Evolutionary conservation across 2,888 invertebrate genomes (phyloP).

Genomic region (Scaptomyza caliginosa): DNA sequence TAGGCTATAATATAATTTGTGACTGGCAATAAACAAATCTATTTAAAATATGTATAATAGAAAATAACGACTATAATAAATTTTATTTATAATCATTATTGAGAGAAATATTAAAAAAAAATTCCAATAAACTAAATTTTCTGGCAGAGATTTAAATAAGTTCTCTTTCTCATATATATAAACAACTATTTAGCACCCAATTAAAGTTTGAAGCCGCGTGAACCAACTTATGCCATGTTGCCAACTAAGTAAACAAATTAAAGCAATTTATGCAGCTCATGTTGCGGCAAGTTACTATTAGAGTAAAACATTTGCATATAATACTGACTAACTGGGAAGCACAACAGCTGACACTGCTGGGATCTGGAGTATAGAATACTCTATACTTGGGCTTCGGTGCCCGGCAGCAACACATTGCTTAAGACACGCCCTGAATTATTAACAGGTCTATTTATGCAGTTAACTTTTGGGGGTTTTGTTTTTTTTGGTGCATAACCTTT

Average conservation of each 20-base stretch:
- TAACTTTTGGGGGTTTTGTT: conserved; percentile 29
- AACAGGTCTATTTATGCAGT: conserved; percentile 62
- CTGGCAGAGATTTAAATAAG: not conserved
- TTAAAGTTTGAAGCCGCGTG: not conserved
- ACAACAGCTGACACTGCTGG: conserved; percentile 53
- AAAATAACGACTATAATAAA: no score
- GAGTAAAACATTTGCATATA: conserved; percentile 69
- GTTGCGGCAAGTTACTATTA: conserved; percentile 48
- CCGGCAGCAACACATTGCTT: conserved; percentile 15
- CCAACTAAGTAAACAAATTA: conserved; percentile 11
- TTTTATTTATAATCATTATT: no score
- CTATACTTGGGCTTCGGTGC: not conserved
- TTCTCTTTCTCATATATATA: not conserved
- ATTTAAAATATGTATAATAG: not conserved
- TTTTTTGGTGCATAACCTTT: conserved; percentile 41
- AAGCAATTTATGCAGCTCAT: conserved; percentile 63
- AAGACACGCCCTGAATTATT: conserved; percentile 69
- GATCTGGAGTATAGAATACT: not conserved
- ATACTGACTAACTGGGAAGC: conserved; percentile 22
- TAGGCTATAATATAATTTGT: not conserved
- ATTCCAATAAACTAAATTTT: no score
- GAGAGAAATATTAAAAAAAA: no score
- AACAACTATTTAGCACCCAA: conserved; percentile 6
- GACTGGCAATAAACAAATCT: not conserved
- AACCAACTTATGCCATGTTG: not conserved